A percentile compares a stretch with the other conserved stretches of the same genome.
These are phyloP conservation scores for Polypedilum pembai DNA, from an alignment of 1,140 invertebrate genomes.

Conservation along the genomic window DNA sequence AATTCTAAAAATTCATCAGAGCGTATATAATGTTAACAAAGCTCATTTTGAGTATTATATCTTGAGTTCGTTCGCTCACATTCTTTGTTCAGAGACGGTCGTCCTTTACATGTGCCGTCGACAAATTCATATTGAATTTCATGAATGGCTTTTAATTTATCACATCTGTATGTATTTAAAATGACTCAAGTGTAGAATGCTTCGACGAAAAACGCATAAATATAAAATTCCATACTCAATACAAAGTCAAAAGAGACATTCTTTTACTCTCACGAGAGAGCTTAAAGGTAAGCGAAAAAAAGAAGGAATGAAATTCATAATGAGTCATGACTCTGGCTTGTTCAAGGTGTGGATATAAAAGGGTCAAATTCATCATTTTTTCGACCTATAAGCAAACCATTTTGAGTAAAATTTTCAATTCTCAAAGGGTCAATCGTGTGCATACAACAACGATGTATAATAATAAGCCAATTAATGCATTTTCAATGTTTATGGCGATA, in stretches of 20 bases:
- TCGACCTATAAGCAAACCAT: too few species aligned
- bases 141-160: slow-evolving; percentile 3
- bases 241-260: slow-evolving; percentile 18
- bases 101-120: not conserved
- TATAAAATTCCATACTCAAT: not conserved
- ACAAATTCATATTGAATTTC: not conserved
- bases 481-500: not conserved
- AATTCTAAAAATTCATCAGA: not conserved
- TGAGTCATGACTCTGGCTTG: not conserved
- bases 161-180: not conserved
- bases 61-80: too few species aligned
- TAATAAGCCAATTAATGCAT: not conserved
- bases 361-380: too few species aligned
- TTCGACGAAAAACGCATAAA: not conserved
- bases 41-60: too few species aligned
- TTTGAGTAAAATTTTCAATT: too few species aligned
- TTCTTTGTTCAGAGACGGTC: not conserved
- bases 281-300: not conserved
- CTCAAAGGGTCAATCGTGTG: not conserved
- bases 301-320: not conserved
- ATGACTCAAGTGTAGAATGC: not conserved
- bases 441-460: not conserved
- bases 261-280: not conserved
- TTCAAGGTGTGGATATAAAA: too few species aligned
- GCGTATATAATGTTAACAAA: not conserved